A percentile compares a stretch with the other conserved stretches of the same genome.
Conservation (phyloP, 1,140 invertebrate genomes). For the Trachymyrmex cornetzi region DNA sequence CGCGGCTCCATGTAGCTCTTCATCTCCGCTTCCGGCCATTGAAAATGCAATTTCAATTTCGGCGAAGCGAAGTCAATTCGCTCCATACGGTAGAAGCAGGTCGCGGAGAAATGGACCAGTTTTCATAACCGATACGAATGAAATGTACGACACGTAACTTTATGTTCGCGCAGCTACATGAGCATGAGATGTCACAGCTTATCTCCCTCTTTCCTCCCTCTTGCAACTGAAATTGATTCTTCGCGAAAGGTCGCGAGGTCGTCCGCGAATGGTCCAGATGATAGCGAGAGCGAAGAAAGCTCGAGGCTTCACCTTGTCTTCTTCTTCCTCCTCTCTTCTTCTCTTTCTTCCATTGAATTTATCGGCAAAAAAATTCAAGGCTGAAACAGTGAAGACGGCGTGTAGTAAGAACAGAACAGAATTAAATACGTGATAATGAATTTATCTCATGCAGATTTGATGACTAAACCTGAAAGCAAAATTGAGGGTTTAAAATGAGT, state of each 20-base stretch:
- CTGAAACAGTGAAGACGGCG: background rate
- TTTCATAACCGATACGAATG: slow-evolving; percentile 45
- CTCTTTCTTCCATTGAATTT: background rate
- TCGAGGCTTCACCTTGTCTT: background rate
- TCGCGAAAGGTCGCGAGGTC: slow-evolving; percentile 20
- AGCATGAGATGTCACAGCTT: background rate
- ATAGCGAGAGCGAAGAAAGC: background rate
- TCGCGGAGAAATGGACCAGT: background rate
- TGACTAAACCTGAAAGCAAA: background rate
- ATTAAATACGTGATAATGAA: slow-evolving; percentile 23
- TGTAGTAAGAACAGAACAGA: background rate
- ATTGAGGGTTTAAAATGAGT: background rate
- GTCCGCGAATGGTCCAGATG: background rate
- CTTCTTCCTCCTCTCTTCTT: background rate
- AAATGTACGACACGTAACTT: slow-evolving; percentile 33
- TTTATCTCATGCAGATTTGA: background rate
- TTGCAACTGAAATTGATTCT: slow-evolving; percentile 40
- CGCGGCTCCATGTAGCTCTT: slow-evolving; percentile 8
- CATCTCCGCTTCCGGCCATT: background rate
- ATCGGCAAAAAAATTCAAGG: background rate
- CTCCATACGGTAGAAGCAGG: background rate
- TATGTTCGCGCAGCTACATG: slow-evolving; percentile 3
- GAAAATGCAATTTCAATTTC: slow-evolving; percentile 36
- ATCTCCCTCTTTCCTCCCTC: background rate
- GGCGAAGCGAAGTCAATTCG: background rate